Conservation (phyloP, 1,140 invertebrate species). For the Pteromalus puparum region DNA sequence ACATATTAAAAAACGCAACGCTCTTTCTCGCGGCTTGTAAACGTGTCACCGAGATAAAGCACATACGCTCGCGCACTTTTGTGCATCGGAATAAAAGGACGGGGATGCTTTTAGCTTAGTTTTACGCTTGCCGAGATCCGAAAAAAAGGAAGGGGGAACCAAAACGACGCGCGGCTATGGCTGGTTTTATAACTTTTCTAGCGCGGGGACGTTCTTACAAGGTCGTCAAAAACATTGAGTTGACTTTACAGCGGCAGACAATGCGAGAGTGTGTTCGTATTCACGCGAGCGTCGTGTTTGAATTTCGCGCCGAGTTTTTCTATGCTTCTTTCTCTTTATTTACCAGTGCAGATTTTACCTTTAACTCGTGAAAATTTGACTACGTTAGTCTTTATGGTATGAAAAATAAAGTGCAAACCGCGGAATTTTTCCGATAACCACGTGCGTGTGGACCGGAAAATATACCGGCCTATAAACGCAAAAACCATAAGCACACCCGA, state of each 20-base stretch:
- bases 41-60: neutral
- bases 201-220: neutral
- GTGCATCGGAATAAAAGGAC: neutral
- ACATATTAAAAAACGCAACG: no score
- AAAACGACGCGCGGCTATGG: neutral
- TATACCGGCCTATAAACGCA: no score
- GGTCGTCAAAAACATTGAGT: neutral
- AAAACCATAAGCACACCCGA: no score
- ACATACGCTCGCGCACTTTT: neutral
- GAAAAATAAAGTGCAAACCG: no score
- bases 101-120: neutral
- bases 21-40: neutral
- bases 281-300: neutral
- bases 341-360: no score
- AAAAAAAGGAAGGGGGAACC: neutral
- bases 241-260: neutral
- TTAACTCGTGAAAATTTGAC: no score
- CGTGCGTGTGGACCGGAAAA: no score
- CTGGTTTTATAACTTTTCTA: neutral
- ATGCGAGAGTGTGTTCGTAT: neutral
- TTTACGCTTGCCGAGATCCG: neutral
- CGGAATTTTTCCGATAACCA: no score
- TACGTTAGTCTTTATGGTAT: no score
- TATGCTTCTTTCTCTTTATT: no score
- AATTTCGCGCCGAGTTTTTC: no score